Evolutionary conservation across 2,888 invertebrate species (phyloP).

Genomic region (Notodonta ziczac): DNA sequence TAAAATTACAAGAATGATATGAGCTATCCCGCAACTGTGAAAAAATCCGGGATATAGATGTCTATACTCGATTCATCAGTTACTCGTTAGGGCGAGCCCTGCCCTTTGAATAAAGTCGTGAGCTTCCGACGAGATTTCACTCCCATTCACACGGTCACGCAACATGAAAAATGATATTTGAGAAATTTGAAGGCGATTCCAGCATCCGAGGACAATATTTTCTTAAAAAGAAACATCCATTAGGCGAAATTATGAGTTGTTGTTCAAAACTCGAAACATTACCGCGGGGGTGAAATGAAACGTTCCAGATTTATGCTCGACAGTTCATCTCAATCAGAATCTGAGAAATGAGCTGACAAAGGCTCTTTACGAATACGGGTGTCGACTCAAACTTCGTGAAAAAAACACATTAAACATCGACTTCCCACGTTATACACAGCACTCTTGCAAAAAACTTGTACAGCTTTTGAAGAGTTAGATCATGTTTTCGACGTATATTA

Average conservation of each 20-base stretch:
- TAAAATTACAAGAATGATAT: not conserved
- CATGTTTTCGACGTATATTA: constrained; percentile 63
- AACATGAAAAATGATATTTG: constrained; percentile 40
- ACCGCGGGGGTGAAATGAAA: constrained; percentile 37
- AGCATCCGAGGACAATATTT: constrained; percentile 15
- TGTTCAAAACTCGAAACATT: constrained; percentile 37
- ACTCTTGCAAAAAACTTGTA: constrained; percentile 53
- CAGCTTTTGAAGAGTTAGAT: constrained; percentile 55
- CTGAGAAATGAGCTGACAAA: constrained; percentile 67
- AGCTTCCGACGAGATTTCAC: constrained; percentile 34
- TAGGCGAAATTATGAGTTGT: constrained; percentile 39
- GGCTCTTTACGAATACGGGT: constrained; percentile 48
- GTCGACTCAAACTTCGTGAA: constrained; percentile 45
- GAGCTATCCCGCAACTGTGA: constrained; percentile 4
- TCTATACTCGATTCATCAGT: constrained; percentile 32
- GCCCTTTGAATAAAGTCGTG: constrained; percentile 19
- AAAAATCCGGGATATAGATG: constrained; percentile 15
- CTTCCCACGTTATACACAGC: constrained; percentile 52
- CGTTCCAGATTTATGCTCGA: constrained; percentile 46
- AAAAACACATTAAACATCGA: constrained; percentile 49
- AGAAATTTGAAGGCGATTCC: constrained; percentile 10
- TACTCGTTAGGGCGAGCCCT: constrained; percentile 30
- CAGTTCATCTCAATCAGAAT: constrained; percentile 59
- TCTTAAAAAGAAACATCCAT: constrained; percentile 38
- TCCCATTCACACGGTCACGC: constrained; percentile 44